These are phyloP conservation scores for Vesta saturnalis DNA, from an alignment of 2,888 invertebrate genomes.

Conservation along the genomic window DNA sequence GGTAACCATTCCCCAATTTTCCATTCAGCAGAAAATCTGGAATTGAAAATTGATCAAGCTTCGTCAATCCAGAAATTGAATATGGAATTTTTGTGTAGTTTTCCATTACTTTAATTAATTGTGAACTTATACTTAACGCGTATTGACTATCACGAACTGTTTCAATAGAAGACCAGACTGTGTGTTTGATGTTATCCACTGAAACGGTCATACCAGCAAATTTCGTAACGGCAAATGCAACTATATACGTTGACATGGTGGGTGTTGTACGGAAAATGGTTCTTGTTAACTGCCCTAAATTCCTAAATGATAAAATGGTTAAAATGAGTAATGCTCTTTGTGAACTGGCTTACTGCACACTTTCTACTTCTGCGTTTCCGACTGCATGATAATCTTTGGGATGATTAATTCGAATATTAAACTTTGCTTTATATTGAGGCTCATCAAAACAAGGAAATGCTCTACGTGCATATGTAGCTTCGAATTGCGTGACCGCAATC, in stretches of 20 bases:
- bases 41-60: constrained; percentile 86
- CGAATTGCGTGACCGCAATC: constrained; percentile 74
- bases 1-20: constrained; percentile 90
- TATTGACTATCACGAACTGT: constrained; percentile 63
- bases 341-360: not conserved
- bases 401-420: constrained; percentile 61
- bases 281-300: constrained; percentile 46
- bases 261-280: constrained; percentile 61
- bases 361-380: constrained; percentile 39
- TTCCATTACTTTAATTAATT: constrained; percentile 65
- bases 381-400: constrained; percentile 46
- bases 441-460: constrained; percentile 86
- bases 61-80: constrained; percentile 69
- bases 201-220: constrained; percentile 61
- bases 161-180: constrained; percentile 62
- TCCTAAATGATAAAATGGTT: no score
- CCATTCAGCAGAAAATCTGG: constrained; percentile 94
- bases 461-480: constrained; percentile 72
- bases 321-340: no score
- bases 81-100: constrained; percentile 69
- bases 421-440: constrained; percentile 61
- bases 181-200: constrained; percentile 30
- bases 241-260: constrained; percentile 85
- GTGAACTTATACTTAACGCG: constrained; percentile 61
- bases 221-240: constrained; percentile 86